A percentile compares a stretch with the other conserved stretches of the same genome.
Evolutionary conservation across 2,888 invertebrate species (phyloP).

Genomic region (Apamea monoglypha): DNA sequence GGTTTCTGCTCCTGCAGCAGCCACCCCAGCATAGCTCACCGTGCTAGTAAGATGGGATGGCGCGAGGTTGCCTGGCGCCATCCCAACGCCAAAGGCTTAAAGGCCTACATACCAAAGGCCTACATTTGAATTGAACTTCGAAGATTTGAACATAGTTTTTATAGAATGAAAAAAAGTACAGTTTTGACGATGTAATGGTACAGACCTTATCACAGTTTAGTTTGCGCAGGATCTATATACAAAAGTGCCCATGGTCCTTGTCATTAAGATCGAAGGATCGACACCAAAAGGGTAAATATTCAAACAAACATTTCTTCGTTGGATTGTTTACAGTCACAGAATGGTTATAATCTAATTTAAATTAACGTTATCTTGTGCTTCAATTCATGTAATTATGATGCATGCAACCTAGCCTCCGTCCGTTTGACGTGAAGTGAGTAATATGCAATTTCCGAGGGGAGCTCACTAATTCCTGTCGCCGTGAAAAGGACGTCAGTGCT

Average conservation of each 20-base stretch:
- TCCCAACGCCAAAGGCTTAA: no score
- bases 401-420: not conserved
- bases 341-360: not conserved
- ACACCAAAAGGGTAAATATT: not conserved
- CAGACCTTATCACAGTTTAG: no score
- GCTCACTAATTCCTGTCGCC: constrained; percentile 13
- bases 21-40: no score
- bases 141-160: not conserved
- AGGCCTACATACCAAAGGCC: no score
- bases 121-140: no score
- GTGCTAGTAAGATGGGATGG: no score
- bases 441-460: constrained; percentile 43
- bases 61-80: no score
- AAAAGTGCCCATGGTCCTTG: not conserved
- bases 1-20: no score
- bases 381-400: not conserved
- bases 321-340: not conserved
- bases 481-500: constrained; percentile 28
- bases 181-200: not conserved
- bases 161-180: not conserved
- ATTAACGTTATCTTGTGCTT: not conserved
- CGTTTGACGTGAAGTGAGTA: constrained; percentile 3
- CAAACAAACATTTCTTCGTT: not conserved
- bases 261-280: not conserved
- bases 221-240: not conserved